phyloP scores from a whole-genome alignment of 1,140 invertebrate genomes.

The Drosophila tani region DNA sequence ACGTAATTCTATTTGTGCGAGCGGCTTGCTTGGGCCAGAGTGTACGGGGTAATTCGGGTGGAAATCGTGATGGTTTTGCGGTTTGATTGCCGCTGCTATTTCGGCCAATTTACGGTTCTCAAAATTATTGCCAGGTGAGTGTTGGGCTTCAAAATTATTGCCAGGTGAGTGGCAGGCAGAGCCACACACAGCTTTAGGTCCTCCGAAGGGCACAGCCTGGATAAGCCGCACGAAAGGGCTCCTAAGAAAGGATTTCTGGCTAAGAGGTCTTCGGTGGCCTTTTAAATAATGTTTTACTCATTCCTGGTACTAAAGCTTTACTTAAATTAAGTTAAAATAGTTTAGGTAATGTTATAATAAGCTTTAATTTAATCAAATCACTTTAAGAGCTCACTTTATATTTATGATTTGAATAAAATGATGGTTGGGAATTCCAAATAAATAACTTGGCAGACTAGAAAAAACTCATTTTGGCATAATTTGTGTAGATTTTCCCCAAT shows the following conservation, averaged over 20 bases:
- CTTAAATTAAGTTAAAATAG: background rate
- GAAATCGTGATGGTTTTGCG: conserved; percentile 44
- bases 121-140: conserved; percentile 17
- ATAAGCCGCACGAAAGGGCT: background rate
- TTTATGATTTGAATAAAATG: conserved; percentile 2
- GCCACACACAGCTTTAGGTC: background rate
- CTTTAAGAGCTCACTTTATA: background rate
- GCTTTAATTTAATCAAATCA: background rate
- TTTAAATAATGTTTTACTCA: background rate
- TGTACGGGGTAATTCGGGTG: conserved; percentile 12
- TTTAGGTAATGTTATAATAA: too few relatives aligned
- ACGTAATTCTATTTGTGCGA: conserved; percentile 56
- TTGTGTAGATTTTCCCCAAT: conserved; percentile 13
- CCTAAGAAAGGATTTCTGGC: too few relatives aligned
- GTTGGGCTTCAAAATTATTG: conserved; percentile 9
- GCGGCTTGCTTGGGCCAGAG: background rate
- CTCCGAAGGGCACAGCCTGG: background rate
- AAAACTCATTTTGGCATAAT: conserved; percentile 12
- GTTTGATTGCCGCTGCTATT: conserved; percentile 31
- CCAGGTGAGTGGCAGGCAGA: background rate
- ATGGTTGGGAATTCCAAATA: background rate
- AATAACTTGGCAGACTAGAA: background rate
- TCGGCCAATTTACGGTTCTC: conserved; percentile 12
- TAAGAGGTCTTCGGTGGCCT: background rate
- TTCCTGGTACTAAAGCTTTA: background rate